Evolutionary conservation across 2,888 invertebrate genomes (phyloP).

Genomic region (Cristatella mucedo): DNA sequence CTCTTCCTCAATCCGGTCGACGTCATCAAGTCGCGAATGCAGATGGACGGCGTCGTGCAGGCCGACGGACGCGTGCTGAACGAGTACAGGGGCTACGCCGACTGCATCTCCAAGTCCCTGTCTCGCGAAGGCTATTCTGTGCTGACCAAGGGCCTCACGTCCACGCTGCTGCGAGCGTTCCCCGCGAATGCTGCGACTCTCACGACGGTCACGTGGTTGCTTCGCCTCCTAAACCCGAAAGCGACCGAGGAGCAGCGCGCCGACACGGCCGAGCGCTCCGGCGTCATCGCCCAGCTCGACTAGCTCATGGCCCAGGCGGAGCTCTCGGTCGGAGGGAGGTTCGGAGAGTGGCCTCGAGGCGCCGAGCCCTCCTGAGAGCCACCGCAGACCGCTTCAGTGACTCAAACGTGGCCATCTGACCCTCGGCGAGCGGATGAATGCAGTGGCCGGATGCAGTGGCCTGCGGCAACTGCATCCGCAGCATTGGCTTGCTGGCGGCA

Average conservation of each 20-base stretch:
- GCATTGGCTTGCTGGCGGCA: too few relatives aligned
- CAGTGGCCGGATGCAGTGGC: too few relatives aligned
- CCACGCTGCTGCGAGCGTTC: slow-evolving; percentile 69
- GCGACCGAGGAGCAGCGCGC: neutral
- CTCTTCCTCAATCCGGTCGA: slow-evolving; percentile 69
- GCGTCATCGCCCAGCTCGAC: neutral
- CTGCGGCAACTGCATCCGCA: too few relatives aligned
- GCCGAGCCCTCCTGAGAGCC: too few relatives aligned
- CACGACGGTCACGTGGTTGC: slow-evolving; percentile 33
- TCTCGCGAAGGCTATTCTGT: slow-evolving; percentile 52
- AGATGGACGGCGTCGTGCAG: slow-evolving; percentile 44
- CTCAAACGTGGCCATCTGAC: too few relatives aligned
- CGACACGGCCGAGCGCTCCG: neutral
- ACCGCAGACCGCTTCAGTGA: too few relatives aligned
- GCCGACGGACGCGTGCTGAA: slow-evolving; percentile 13
- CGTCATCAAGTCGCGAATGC: slow-evolving; percentile 71
- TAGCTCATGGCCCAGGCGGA: too few relatives aligned
- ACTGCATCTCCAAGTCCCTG: slow-evolving; percentile 58
- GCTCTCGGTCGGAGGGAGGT: too few relatives aligned
- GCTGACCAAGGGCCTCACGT: slow-evolving; percentile 57
- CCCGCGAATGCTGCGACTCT: slow-evolving; percentile 85
- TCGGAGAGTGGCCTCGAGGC: too few relatives aligned
- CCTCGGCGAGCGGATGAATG: too few relatives aligned
- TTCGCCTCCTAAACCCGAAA: neutral
- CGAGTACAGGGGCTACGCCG: slow-evolving; percentile 52